These are phyloP conservation scores for Pelecanus crispus DNA, from an alignment of 2,113 vertebrate species.

Conservation along the genomic window DNA sequence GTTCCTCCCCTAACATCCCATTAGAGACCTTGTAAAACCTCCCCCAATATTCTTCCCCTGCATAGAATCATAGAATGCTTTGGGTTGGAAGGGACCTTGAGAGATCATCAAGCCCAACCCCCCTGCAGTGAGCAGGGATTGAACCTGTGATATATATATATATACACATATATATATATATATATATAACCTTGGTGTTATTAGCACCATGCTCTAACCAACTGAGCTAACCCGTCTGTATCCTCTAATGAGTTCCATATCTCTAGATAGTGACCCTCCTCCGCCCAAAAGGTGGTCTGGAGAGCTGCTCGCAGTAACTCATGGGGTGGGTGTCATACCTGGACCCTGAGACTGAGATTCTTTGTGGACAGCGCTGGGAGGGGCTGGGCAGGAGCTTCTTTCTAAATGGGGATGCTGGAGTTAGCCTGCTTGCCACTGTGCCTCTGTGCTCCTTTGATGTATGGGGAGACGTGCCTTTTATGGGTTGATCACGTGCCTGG, in stretches of 20 bases:
- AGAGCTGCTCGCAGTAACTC: neutral
- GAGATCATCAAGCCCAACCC: too few species aligned
- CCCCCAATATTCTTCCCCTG: neutral
- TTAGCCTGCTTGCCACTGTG: neutral
- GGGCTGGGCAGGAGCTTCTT: neutral
- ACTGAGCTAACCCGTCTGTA: too few species aligned
- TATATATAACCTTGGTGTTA: too few species aligned
- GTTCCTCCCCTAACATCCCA: neutral
- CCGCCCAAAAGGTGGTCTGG: neutral
- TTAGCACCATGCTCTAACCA: too few species aligned
- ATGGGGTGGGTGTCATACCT: neutral
- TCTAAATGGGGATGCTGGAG: neutral
- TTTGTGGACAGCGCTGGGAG: neutral
- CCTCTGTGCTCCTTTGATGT: neutral
- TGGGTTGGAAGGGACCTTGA: too few species aligned
- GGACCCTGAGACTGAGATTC: neutral
- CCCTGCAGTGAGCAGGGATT: too few species aligned
- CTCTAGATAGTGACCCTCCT: neutral
- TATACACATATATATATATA: too few species aligned
- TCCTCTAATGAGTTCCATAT: neutral
- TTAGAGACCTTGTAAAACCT: neutral
- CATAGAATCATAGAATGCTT: too few species aligned
- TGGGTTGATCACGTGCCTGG: accelerated
- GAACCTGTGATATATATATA: too few species aligned
- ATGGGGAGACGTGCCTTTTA: neutral